Base-by-base conservation (phyloP, 2,797 vertebrate species). In the Tokudaia tokunoshimensis region DNA sequence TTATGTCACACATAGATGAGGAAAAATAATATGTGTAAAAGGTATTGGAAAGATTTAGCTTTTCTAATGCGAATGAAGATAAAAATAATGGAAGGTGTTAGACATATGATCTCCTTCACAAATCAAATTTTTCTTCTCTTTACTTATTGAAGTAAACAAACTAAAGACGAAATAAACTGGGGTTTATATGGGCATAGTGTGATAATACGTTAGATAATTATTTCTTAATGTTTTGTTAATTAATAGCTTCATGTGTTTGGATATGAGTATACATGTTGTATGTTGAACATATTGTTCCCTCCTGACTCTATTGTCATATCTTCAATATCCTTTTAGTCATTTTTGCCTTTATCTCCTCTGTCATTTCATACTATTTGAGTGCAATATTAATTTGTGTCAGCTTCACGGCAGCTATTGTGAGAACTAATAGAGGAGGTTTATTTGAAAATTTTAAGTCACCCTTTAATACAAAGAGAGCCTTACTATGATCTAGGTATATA, bases 371-470 rank as follows among this genome's bases (percentile, higher is more conserved):
- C n/a, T 76, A 41, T 65, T 24, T n/a, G 47, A 61, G 20, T 81
- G 3, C 0, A n/a, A 22, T 57, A 59, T 8, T 5, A 26, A 63
- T 75, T 61, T 3, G 3, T 26, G 0, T 29, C n/a, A 37, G 11
- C 6, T 2, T 70, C 34, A 41, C 2, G 19, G 29, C 2, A 83
- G 15, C 22, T 50, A 6, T 55, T 37, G 3, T 80, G 37, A n/a
- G 4, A 84, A 83, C 63, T 17, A 29, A 34, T 52, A 91, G 34
- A 31, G 2, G 15, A 74, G 44, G 50, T 37, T 2, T 31, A 12
- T 37, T 93, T 89, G 83, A 87, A 89, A 76, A 4, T 50, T 10
- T 67, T 47, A n/a, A 83, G 41, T 17, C 6, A 70, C 44, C 63
- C 31, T 74, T 79, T 26, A 61, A 20, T 24, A 6, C 63, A 67